A percentile compares a stretch with the other conserved stretches of the same genome.
Evolutionary conservation across 2,113 vertebrate genomes (phyloP).

Genomic region (Cryptotis parvus): DNA sequence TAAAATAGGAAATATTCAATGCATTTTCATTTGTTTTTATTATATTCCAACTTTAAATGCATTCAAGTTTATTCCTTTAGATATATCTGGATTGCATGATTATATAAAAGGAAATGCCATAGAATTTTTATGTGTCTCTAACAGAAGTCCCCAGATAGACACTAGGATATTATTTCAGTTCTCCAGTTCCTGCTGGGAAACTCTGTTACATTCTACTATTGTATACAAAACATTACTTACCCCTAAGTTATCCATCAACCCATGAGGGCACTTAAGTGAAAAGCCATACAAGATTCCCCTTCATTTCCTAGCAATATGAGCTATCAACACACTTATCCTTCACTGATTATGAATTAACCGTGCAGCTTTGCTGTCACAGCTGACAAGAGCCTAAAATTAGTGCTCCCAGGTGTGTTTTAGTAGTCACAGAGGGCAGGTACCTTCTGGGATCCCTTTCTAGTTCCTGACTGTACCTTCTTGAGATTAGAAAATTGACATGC

Average conservation of each 20-base stretch:
- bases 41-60: background rate
- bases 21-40: background rate
- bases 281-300: slow-evolving; percentile 49
- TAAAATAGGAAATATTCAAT: background rate
- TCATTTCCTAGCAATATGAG: slow-evolving; percentile 65
- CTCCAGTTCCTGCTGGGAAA: background rate
- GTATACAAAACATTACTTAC: background rate
- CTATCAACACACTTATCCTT: slow-evolving; percentile 71
- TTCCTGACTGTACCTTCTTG: slow-evolving; percentile 18
- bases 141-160: background rate
- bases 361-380: slow-evolving; percentile 81
- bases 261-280: slow-evolving; percentile 46
- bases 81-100: background rate
- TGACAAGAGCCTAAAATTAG: slow-evolving; percentile 85
- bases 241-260: background rate
- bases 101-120: slow-evolving; percentile 22
- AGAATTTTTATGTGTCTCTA: background rate
- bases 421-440: slow-evolving; percentile 56
- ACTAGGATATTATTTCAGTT: background rate
- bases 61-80: slow-evolving; percentile 31
- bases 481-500: slow-evolving; percentile 42
- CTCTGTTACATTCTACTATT: background rate
- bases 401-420: slow-evolving; percentile 72
- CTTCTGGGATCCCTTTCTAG: slow-evolving; percentile 62
- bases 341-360: slow-evolving; percentile 79